A percentile compares a stretch with the other conserved stretches of the same genome.
Conservation (phyloP, 2,797 vertebrate species). For the Artibeus jamaicensis region DNA sequence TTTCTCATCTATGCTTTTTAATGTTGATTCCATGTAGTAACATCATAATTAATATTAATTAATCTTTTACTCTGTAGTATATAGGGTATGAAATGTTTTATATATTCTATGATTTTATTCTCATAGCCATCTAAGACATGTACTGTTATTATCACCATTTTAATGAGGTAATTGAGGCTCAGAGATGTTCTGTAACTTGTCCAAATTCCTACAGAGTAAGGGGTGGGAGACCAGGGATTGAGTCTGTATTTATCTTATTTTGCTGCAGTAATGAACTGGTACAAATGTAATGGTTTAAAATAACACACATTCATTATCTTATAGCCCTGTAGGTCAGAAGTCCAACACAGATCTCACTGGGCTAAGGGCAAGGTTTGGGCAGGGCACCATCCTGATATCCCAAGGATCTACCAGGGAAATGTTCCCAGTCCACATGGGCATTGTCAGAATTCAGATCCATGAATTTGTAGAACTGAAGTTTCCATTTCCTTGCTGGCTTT, state of each 20-base stretch:
- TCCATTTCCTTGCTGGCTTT: background rate
- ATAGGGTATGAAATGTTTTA: background rate
- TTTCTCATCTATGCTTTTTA: background rate
- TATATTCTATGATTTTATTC: background rate
- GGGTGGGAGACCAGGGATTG: background rate
- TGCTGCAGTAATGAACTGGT: background rate
- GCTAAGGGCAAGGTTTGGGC: background rate
- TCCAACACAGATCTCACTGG: background rate
- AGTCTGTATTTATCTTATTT: background rate
- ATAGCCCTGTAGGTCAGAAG: background rate
- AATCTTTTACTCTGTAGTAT: background rate
- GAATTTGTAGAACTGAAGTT: background rate
- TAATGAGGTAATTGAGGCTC: background rate
- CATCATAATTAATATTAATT: background rate
- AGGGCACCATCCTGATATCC: background rate
- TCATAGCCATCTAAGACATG: background rate
- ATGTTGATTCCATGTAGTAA: background rate
- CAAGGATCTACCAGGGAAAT: background rate
- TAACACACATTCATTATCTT: background rate
- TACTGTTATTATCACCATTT: background rate
- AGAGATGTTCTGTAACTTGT: background rate
- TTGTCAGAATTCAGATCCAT: background rate
- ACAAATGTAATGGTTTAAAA: background rate
- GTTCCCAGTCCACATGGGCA: background rate
- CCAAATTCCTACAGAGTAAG: background rate